Base-by-base conservation (phyloP, 1,140 invertebrate species). In the Lucilia sericata region DNA sequence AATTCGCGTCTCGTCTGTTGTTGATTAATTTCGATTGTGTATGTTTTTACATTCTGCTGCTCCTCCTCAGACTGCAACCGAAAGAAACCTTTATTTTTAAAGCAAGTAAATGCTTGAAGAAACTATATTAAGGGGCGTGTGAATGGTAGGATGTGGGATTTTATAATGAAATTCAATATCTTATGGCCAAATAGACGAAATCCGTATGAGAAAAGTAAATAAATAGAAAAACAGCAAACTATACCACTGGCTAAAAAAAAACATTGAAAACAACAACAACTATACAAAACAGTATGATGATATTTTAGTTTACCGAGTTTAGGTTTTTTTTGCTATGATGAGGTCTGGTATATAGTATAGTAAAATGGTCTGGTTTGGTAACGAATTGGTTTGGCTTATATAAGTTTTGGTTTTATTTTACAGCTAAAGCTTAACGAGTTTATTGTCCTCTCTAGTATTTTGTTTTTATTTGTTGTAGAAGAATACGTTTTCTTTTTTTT, bases 1-100 rank as follows among this genome's bases (percentile, higher is more conserved):
- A 75, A 75, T 75, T 75, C 74, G 74, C 74, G 74, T 75, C 74
- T 75, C 74, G 74, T 75, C 74, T 75, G 74, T 75, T 75, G 74
- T 75, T 75, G 74, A 75, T 75, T 75, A 75, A 75, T 75, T 75
- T 75, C 21, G 30, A 75, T 75, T 75, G 74, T 75, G 12, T 75
- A 75, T 34, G 74, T 75, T 75, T 75, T 75, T 34, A n/a, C 25
- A 49, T 49, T 49, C 25, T 65, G 2, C 60, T 65, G 2, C 60
- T 65, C n/a, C n/a, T 13, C 3, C 25, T 3, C 25, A 30, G 25
- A 2, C 25, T 30, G 1, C 25, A 30, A 3, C 25, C 25, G 25
- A 1, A 49, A 49, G 49, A 49, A 49, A 49, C 25, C 25, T 30
- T 30, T 30, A 30, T 30, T 30, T 30, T 30, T 30, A 30, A 30